phyloP scores from a whole-genome alignment of 2,888 invertebrate genomes.

The Koerneria pararmatus region DNA sequence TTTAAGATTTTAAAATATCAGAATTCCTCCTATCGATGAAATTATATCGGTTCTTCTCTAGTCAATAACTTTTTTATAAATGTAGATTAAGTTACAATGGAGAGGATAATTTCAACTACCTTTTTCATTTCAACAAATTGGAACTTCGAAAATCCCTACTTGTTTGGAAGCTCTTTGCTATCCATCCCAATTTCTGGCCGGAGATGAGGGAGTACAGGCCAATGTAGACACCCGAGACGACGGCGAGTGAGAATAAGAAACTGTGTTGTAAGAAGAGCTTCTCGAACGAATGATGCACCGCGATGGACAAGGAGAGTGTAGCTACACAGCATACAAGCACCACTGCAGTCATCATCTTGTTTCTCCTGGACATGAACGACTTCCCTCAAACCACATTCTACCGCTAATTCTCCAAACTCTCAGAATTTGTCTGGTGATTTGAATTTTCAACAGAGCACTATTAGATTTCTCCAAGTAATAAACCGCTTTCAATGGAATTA shows the following conservation, averaged over 20 bases:
- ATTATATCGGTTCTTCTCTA: no score
- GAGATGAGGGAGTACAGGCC: not conserved
- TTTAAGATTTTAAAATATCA: no score
- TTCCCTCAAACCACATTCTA: no score
- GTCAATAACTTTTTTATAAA: no score
- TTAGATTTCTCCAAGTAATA: no score
- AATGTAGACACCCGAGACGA: not conserved
- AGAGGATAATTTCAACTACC: no score
- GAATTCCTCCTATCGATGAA: no score
- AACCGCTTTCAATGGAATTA: no score
- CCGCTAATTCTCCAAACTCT: no score
- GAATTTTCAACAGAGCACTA: no score
- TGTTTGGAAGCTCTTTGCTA: not conserved
- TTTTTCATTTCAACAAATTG: not conserved
- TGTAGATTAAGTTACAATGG: no score
- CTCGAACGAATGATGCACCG: slow-evolving; percentile 12
- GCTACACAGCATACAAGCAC: not conserved
- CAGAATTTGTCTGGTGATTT: no score
- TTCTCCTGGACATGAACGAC: not conserved
- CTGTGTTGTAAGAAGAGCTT: not conserved
- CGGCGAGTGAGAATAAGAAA: not conserved
- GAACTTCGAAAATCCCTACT: not conserved
- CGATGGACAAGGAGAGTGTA: slow-evolving; percentile 5
- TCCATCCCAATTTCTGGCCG: not conserved
- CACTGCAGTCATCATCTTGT: not conserved